phyloP scores from a whole-genome alignment of 2,888 invertebrate species.

The Chrysopilus asiliformis region DNA sequence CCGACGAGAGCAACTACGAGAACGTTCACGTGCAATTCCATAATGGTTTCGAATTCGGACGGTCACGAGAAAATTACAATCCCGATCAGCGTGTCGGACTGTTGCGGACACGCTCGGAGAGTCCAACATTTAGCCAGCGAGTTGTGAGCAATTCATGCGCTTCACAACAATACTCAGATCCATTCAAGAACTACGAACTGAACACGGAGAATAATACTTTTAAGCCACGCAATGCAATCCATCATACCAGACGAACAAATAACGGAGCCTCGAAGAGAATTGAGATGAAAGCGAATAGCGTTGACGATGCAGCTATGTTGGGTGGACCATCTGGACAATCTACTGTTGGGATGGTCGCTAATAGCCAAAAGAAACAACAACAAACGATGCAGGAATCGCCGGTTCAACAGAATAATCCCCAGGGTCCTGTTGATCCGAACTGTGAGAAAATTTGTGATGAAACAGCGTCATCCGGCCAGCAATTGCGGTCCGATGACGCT shows the following conservation, averaged over 20 bases:
- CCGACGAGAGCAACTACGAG: conserved; percentile 34
- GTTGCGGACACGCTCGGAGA: conserved; percentile 32
- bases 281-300: background rate
- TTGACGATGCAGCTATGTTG: background rate
- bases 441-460: background rate
- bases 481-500: background rate
- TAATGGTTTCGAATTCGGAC: conserved; percentile 34
- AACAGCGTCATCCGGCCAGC: background rate
- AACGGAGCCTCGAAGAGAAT: background rate
- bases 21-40: conserved; percentile 36
- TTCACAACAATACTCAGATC: conserved; percentile 25
- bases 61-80: conserved; percentile 28
- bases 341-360: no score
- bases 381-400: background rate
- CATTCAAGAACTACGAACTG: conserved; percentile 32
- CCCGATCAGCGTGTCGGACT: conserved; percentile 15
- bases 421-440: background rate
- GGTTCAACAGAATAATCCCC: background rate
- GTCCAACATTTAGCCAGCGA: conserved; percentile 27
- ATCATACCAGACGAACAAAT: no score
- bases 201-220: conserved; percentile 32
- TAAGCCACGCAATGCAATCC: conserved; percentile 21
- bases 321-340: no score
- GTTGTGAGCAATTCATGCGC: conserved; percentile 16
- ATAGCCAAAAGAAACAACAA: background rate